Percentiles rank a stretch among this genome's conserved stretches.
phyloP scores from a whole-genome alignment of 2,888 invertebrate genomes.

The Patella ulyssiponensis region DNA sequence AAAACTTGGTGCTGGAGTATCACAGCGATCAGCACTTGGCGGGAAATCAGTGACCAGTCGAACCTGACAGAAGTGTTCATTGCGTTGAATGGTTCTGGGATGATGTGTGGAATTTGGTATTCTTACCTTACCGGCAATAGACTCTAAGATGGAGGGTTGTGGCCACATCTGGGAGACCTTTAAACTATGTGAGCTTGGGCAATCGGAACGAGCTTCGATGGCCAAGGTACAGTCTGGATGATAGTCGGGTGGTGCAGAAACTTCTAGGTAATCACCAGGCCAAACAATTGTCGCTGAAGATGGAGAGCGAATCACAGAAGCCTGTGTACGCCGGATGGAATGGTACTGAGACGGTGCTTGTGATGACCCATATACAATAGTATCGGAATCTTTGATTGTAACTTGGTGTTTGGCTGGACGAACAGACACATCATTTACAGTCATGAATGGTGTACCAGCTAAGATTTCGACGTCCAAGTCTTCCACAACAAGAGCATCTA shows the following conservation, averaged over 20 bases:
- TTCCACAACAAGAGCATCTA: slow-evolving; percentile 38
- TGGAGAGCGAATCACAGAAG: slow-evolving; percentile 17
- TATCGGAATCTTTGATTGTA: slow-evolving; percentile 23
- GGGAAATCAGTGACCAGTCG: background rate
- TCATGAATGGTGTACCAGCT: slow-evolving; percentile 39
- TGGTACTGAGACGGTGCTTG: background rate
- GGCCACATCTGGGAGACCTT: background rate
- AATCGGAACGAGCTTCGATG: background rate
- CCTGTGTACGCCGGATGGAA: slow-evolving; percentile 26
- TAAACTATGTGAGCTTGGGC: background rate
- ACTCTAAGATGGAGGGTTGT: no score
- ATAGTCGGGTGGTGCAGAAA: background rate
- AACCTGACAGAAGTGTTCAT: background rate
- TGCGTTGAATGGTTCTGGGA: background rate
- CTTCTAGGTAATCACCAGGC: slow-evolving; percentile 27
- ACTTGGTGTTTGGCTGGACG: slow-evolving; percentile 31
- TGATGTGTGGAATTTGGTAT: background rate
- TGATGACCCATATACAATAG: slow-evolving; percentile 18
- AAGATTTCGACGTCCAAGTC: slow-evolving; percentile 33
- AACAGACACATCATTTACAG: slow-evolving; percentile 35
- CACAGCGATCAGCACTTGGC: background rate
- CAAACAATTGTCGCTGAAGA: slow-evolving; percentile 19
- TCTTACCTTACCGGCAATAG: slow-evolving; percentile 7
- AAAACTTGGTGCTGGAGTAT: background rate
- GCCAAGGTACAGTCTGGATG: background rate